These are phyloP conservation scores for Microplitis manilae DNA, from an alignment of 2,888 invertebrate genomes.

Conservation along the genomic window DNA sequence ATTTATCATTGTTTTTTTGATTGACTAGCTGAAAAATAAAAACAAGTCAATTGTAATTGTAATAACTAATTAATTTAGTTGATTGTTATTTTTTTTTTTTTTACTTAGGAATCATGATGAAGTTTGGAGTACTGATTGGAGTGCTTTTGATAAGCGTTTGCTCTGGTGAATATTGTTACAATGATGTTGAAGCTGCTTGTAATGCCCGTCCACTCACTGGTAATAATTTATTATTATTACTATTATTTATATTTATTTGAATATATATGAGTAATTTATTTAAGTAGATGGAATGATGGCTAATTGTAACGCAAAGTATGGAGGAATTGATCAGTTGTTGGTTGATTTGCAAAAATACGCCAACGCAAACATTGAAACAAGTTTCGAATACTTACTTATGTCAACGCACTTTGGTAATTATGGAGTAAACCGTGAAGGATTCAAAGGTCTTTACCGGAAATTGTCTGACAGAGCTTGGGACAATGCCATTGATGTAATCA, in stretches of 20 bases:
- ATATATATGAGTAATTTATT: not conserved
- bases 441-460: conserved; percentile 81
- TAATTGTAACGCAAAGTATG: conserved; percentile 79
- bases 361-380: conserved; percentile 80
- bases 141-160: conserved; percentile 72
- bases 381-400: conserved; percentile 83
- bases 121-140: conserved; percentile 60
- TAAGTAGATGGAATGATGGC: conserved; percentile 50
- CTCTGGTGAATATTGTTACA: conserved; percentile 76
- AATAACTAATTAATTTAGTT: not conserved
- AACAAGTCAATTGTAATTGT: not conserved
- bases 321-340: conserved; percentile 74
- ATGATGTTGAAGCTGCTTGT: conserved; percentile 75
- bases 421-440: conserved; percentile 83
- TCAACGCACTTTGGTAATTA: conserved; percentile 85
- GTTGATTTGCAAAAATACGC: conserved; percentile 75
- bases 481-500: conserved; percentile 82
- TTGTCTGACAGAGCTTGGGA: conserved; percentile 84
- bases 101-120: conserved; percentile 37
- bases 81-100: conserved; percentile 9
- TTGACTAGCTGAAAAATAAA: not conserved
- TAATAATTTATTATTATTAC: conserved; percentile 58
- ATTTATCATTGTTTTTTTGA: not conserved
- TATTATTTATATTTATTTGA: not conserved
- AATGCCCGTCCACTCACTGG: conserved; percentile 72